These are phyloP conservation scores for Dunckerocampus dactyliophorus DNA, from an alignment of 2,113 vertebrate species.

Conservation along the genomic window DNA sequence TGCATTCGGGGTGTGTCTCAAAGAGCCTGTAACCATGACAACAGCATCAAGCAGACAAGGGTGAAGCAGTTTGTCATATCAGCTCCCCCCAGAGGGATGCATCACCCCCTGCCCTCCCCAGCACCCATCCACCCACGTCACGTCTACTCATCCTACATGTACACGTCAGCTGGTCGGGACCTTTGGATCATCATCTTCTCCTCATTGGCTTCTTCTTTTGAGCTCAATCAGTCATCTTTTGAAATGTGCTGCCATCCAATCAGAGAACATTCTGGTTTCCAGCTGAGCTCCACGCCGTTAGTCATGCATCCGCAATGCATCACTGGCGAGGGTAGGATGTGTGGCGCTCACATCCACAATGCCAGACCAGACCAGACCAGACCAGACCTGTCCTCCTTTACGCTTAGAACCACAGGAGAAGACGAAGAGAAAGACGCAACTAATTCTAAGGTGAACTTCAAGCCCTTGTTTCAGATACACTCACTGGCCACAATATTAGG, in stretches of 20 bases:
- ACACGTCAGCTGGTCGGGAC: background rate
- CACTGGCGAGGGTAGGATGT: background rate
- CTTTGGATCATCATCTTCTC: background rate
- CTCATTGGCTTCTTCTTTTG: background rate
- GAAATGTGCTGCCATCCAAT: slow-evolving; percentile 22
- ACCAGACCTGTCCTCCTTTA: no score
- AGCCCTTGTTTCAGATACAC: no score
- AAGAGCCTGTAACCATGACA: slow-evolving; percentile 74
- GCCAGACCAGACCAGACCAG: background rate
- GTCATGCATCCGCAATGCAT: slow-evolving; percentile 9
- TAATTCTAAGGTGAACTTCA: no score
- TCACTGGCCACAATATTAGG: no score
- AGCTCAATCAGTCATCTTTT: slow-evolving; percentile 3
- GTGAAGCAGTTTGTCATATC: slow-evolving; percentile 32
- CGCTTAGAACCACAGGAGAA: no score
- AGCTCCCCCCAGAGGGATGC: background rate
- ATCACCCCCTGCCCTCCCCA: background rate
- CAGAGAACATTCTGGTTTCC: slow-evolving; percentile 19
- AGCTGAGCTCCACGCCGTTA: slow-evolving; percentile 26
- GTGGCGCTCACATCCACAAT: slow-evolving; percentile 1
- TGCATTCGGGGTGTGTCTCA: slow-evolving; percentile 79
- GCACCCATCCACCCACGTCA: background rate
- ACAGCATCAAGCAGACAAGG: slow-evolving; percentile 22
- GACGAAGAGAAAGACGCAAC: no score
- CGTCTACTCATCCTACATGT: background rate